Base-by-base conservation (phyloP, 2,797 vertebrate species). In the Gymnopithys bicolor region DNA sequence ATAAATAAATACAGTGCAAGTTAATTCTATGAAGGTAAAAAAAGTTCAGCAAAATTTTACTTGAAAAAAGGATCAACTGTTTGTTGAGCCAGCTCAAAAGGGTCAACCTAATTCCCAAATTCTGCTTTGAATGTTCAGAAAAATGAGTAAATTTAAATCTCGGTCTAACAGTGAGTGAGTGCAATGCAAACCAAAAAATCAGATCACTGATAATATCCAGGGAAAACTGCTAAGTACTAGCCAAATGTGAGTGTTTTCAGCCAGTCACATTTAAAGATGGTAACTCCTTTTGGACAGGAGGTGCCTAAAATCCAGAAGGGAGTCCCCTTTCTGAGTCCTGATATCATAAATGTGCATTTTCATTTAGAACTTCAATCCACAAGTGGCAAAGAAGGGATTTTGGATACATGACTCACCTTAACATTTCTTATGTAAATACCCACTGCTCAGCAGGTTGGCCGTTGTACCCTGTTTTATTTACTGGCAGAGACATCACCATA, bases 381-480 rank as follows among this genome's bases (percentile, higher is more conserved):
- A 17, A 62, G 28, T 75, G 51, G 16, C 19, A 83, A 66, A 77
- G 27, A 35, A 4, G 79, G 15, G 17, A 49, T 82, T 92, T 94
- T 39, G 49, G 32, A 75, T 63, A 19, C 17, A 51, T 51, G 25
- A 55, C 15, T 78, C 43, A 69, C 68, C 55, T 83, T 83, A 83
- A 60, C 5, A 15, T 83, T 80, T 60, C 46, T 91, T 69, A 32
- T 88, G 91, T 91, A 78, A 91, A 90, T 78, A 81, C 32, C 15
- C 2, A 0, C 28, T 74, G 13, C 75, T 92, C 22, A 60, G 41
- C n/a, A 71, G 46, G 53, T 33, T 64, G 46, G 30, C 16, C 30
- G 8, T 35, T 74, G 63, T 76, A 85, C 41, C 41, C 28, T 87
- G 46, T 52, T 93, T 80, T 84, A 84, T 93, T 96, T 95, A 84